Evolutionary conservation across 2,888 invertebrate species (phyloP), one percentile per base, ranked within the genome.

Genomic region (Aelia acuminata): DNA sequence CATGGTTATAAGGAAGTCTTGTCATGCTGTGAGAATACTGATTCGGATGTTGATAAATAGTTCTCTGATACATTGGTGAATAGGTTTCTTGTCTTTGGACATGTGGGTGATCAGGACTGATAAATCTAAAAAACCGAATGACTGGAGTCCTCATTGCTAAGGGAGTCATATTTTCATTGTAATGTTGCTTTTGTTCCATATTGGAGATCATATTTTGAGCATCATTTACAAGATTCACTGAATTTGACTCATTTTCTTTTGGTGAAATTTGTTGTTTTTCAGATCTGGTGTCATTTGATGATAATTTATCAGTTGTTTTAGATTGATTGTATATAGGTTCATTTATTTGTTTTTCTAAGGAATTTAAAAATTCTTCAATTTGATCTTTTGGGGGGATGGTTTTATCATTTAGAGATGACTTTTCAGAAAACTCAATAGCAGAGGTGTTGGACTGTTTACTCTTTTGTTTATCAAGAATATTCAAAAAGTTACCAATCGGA

Each of bases 1-100:
- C 39, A 7, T 22, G 43, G n/a, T 13, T 47, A 47, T 39, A 43
- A 3, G 80, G 80, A 18, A n/a, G 43, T n/a, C 80, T 80, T 47
- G 35, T 80, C 8, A 80, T n/a, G 15, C n/a, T n/a, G 15, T 80
- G 39, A 43, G 7, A 43, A 80, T 43, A 80, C 22, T 20, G 22
- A 43, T 80, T 31, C 7, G 43, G 80, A 47, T 80, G 43, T 39
- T 80, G 43, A n/a, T n/a, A 80, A 70, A 70, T 0, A 7, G 31
- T 70, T 80, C 80, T 80, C n/a, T 80, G 80, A 80, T 47, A 47
- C 43, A 47, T n/a, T 80, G 80, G 80, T n/a, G 80, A 80, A 47
- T 22, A 80, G n/a, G n/a, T 80, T 20, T 80, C n/a, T 80, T 5
- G 80, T 39, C 43, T 39, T n/a, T 47, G n/a, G 10, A 43, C 43